Evolutionary conservation across 2,888 invertebrate genomes (phyloP).

Genomic region (Tiliacea aurago): DNA sequence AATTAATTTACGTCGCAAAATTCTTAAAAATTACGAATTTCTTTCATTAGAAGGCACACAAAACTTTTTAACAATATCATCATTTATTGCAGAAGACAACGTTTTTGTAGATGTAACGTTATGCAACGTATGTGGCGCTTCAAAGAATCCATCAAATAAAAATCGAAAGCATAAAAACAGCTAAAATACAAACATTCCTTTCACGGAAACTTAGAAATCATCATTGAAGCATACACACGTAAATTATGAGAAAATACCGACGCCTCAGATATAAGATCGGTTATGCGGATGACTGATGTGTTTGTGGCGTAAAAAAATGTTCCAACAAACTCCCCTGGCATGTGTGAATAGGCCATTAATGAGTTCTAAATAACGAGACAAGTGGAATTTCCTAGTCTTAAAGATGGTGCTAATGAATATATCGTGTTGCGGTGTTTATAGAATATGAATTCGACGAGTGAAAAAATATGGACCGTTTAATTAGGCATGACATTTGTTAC

Average conservation of each 20-base stretch:
- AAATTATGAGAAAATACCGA: conserved; percentile 60
- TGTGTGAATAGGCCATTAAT: conserved; percentile 75
- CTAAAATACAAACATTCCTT: conserved; percentile 33
- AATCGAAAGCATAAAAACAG: conserved; percentile 26
- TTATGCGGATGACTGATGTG: conserved; percentile 60
- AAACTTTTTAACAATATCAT: background rate
- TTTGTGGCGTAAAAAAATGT: conserved; percentile 55
- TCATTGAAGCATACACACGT: conserved; percentile 47
- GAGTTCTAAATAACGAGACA: conserved; percentile 72
- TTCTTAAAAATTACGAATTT: too few relatives aligned
- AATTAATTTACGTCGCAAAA: background rate
- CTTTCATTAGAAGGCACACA: background rate
- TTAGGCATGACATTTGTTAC: conserved; percentile 24
- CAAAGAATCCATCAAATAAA: conserved; percentile 23
- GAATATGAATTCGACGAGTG: conserved; percentile 19
- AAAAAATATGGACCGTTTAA: conserved; percentile 39
- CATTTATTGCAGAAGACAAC: background rate
- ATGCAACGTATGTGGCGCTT: background rate
- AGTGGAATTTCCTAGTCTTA: conserved; percentile 69
- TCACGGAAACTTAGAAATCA: conserved; percentile 44
- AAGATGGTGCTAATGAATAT: conserved; percentile 67
- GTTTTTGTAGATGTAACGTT: background rate
- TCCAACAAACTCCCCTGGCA: conserved; percentile 61
- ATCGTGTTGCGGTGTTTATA: conserved; percentile 47
- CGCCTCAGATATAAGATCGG: conserved; percentile 48